These are phyloP conservation scores for Solea senegalensis DNA, from an alignment of 2,113 vertebrate species.

Conservation along the genomic window DNA sequence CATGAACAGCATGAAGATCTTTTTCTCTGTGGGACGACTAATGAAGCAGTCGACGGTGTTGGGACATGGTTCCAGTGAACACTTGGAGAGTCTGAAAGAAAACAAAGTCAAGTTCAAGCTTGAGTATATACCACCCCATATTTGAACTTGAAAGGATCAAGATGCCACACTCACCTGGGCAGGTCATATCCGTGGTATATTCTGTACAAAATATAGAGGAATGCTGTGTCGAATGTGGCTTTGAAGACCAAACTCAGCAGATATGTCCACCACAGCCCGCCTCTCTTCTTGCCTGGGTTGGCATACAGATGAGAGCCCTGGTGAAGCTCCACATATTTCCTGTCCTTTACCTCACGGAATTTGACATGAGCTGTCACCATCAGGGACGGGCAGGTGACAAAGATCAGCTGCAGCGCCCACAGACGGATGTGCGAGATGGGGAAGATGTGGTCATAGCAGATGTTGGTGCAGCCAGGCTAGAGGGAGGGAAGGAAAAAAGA, in stretches of 20 bases:
- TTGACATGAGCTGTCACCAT: constrained; percentile 94
- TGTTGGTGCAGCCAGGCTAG: constrained; percentile 89
- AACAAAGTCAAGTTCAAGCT: neutral
- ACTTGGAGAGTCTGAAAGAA: constrained; percentile 82
- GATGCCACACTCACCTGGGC: constrained; percentile 69
- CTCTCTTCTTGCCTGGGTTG: constrained; percentile 89
- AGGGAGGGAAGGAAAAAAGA: neutral
- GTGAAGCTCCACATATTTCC: constrained; percentile 66
- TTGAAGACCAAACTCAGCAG: constrained; percentile 90
- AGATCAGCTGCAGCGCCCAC: constrained; percentile 84
- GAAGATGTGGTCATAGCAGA: constrained; percentile 92
- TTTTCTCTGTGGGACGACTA: constrained; percentile 92
- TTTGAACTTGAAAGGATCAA: neutral
- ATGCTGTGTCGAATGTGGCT: constrained; percentile 81
- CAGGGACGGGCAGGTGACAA: constrained; percentile 88
- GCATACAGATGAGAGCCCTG: constrained; percentile 72
- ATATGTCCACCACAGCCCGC: constrained; percentile 87
- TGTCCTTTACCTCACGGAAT: constrained; percentile 87
- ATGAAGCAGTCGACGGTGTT: constrained; percentile 89
- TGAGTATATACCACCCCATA: neutral
- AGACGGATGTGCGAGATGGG: constrained; percentile 87
- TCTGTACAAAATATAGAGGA: constrained; percentile 87
- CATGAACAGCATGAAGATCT: constrained; percentile 97
- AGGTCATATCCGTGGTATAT: constrained; percentile 88
- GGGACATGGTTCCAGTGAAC: constrained; percentile 83